Evolutionary conservation across 92 coral and sea anemone species (phyloP).

Genomic region (Diadumene lineata): DNA sequence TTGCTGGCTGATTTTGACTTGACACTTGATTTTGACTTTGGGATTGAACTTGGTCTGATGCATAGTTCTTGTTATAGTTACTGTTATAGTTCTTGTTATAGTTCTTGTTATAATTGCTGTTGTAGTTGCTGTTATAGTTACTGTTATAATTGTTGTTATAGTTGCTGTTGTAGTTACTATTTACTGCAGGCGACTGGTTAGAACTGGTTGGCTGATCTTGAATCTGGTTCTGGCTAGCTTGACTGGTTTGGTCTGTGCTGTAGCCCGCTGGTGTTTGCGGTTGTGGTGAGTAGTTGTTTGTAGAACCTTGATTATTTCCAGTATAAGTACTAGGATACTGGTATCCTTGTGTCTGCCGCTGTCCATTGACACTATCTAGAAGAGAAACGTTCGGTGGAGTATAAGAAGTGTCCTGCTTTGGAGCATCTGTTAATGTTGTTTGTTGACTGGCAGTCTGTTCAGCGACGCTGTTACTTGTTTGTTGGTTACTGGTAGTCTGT

Average conservation of each 20-base stretch:
- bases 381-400: background rate
- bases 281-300: background rate
- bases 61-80: too few species aligned
- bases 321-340: background rate
- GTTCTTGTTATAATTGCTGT: too few species aligned
- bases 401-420: background rate
- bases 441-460: background rate
- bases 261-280: background rate
- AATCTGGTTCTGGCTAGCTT: background rate
- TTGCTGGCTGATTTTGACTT: too few species aligned
- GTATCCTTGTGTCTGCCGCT: background rate
- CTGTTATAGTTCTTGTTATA: too few species aligned
- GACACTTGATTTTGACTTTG: too few species aligned
- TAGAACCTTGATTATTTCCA: background rate
- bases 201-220: too few species aligned
- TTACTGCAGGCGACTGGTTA: too few species aligned
- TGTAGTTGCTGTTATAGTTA: too few species aligned
- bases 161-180: too few species aligned
- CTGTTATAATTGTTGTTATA: too few species aligned
- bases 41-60: too few species aligned
- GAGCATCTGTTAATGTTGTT: background rate
- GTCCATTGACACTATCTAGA: background rate
- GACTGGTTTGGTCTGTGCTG: background rate
- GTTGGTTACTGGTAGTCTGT: background rate
- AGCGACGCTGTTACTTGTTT: background rate